Conservation (phyloP, 2,113 vertebrate genomes). For the Alouatta palliata region DNA sequence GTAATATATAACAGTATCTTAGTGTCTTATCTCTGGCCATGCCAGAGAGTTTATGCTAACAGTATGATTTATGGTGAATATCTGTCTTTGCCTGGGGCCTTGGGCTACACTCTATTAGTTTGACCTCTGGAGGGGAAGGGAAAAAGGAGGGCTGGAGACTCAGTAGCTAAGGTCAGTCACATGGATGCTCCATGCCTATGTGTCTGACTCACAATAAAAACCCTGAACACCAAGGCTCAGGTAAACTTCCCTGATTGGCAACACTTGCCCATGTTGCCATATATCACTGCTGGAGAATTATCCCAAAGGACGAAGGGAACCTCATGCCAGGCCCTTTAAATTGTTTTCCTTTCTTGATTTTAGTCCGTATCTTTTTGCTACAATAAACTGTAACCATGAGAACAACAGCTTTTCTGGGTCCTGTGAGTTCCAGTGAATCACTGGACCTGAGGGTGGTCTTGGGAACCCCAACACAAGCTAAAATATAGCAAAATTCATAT, state of each 20-base stretch:
- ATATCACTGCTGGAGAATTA: background rate
- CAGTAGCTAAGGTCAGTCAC: background rate
- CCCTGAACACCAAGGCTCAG: background rate
- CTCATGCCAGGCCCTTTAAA: background rate
- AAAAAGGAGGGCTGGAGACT: background rate
- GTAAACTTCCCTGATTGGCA: background rate
- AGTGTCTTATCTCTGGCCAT: background rate
- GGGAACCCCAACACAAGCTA: background rate
- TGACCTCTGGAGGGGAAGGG: background rate
- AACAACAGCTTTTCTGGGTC: conserved; percentile 6
- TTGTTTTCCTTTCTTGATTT: conserved; percentile 24
- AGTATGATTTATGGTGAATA: conserved; percentile 4
- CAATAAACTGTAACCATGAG: conserved; percentile 2
- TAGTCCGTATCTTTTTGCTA: conserved; percentile 10
- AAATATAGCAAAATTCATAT: conserved; percentile 26
- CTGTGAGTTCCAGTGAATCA: background rate
- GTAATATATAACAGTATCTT: background rate
- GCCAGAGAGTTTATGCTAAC: background rate
- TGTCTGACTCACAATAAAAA: background rate
- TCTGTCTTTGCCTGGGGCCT: background rate
- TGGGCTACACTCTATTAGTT: background rate
- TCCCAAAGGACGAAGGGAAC: background rate
- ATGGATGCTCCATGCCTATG: background rate
- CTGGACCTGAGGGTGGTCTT: background rate
- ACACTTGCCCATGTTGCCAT: background rate